Evolutionary conservation across 2,888 invertebrate species (phyloP).

Genomic region (Eilema caniola): DNA sequence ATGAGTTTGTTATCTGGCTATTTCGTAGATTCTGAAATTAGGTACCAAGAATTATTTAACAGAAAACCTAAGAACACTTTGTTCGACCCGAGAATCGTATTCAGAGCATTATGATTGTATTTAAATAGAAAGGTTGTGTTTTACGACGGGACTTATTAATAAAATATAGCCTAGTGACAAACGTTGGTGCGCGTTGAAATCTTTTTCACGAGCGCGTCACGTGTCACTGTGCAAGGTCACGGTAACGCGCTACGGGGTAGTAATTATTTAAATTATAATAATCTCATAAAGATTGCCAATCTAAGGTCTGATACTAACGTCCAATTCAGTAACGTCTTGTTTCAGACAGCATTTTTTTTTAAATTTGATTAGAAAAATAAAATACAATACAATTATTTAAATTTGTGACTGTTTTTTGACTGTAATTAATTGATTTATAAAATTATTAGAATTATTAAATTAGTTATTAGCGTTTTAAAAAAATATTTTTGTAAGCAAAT

Average conservation of each 20-base stretch:
- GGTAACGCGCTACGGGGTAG: slow-evolving; percentile 22
- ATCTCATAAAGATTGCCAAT: neutral
- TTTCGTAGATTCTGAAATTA: no score
- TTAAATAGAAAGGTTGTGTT: neutral
- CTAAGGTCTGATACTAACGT: neutral
- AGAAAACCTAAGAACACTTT: neutral
- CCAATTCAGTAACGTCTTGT: neutral
- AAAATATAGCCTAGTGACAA: neutral
- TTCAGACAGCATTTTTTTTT: neutral
- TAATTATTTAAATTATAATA: slow-evolving; percentile 7
- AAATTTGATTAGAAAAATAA: no score
- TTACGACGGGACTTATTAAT: neutral
- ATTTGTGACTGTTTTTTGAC: no score
- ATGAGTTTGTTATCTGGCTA: no score
- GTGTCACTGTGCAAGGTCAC: slow-evolving; percentile 27
- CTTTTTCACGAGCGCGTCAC: slow-evolving; percentile 49
- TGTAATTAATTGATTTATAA: no score
- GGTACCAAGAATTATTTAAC: no score
- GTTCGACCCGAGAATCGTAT: neutral
- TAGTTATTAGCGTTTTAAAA: no score
- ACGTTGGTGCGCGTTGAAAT: slow-evolving; percentile 57
- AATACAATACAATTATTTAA: no score
- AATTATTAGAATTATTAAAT: no score
- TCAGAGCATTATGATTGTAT: neutral
- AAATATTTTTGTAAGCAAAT: no score